Conservation (phyloP, 1,140 invertebrate genomes). For the Whitmania pigra region DNA sequence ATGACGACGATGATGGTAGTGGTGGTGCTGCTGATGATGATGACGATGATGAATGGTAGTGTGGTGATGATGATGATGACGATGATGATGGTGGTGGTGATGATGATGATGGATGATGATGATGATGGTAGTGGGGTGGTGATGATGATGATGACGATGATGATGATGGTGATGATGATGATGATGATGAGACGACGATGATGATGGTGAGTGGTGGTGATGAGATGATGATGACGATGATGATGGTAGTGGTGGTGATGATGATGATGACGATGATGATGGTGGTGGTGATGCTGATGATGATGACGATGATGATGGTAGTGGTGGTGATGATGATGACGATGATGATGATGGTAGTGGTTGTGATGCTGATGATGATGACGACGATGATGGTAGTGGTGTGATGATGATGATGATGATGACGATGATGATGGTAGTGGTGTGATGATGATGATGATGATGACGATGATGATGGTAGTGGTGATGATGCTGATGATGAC, state of each 20-base stretch:
- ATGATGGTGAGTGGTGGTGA: too few relatives aligned
- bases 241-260: background rate
- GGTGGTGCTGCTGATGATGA: too few relatives aligned
- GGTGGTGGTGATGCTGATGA: background rate
- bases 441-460: too few relatives aligned
- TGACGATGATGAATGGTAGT: too few relatives aligned
- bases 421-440: background rate
- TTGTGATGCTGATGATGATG: background rate
- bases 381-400: background rate
- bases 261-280: background rate
- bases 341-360: background rate
- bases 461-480: too few relatives aligned
- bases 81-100: too few relatives aligned
- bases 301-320: background rate
- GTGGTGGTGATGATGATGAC: background rate
- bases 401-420: background rate
- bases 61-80: too few relatives aligned
- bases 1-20: too few relatives aligned
- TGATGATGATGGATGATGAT: too few relatives aligned
- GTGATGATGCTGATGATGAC: too few relatives aligned
- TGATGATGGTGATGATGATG: background rate
- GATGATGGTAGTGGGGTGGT: too few relatives aligned
- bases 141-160: too few relatives aligned
- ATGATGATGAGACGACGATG: background rate
- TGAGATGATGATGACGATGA: background rate